Base-by-base conservation (phyloP, 2,888 invertebrate species). In the Phaedon cochleariae region DNA sequence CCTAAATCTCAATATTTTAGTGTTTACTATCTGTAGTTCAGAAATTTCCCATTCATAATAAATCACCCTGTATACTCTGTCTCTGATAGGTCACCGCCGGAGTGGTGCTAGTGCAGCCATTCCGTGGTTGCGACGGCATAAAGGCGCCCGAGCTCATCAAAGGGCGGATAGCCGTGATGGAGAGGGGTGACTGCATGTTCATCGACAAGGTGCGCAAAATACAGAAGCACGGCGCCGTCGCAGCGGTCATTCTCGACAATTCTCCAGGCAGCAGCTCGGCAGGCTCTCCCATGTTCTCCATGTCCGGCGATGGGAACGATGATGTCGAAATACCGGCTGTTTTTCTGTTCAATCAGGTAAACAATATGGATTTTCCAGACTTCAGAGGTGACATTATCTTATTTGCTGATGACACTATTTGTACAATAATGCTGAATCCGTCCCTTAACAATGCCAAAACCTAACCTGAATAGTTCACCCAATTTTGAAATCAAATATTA, bases 131-230 rank as follows among this genome's bases (percentile, higher is more conserved):
- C 85, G 75, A 78, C 4, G 85, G 86, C 1, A 81, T 94, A 2
- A 76, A 83, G 10, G 91, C 93, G 78, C 80, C 86, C 5, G 84
- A 86, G 0, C 83, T 86, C 7, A 79, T 95, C 0, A 82, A 83
- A 31, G 93, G 92, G 0, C 91, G 90, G 76, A 93, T 98, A 74
- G 94, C 89, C 0, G 85, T 98, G n/a, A 90, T 96, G 64, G 90
- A 92, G 79, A 88, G 98, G 21, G 97, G 98, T 0, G 92, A 92
- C 74, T 99, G 98, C 83, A 97, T 97, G 86, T 99, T 97, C 82
- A 91, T 97, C 1, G 95, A 97, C 75, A 98, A 98, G 86, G 96
- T 94, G 1, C 88, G 96, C 58, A 86, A 89, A 74, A 88, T 95
- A 34, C 93, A 97, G 85, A 86, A 87, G 60, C 91, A 92, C 3